Evolutionary conservation across 1,140 invertebrate genomes (phyloP).

Genomic region (Hermatobates lingyangjiaoensis): DNA sequence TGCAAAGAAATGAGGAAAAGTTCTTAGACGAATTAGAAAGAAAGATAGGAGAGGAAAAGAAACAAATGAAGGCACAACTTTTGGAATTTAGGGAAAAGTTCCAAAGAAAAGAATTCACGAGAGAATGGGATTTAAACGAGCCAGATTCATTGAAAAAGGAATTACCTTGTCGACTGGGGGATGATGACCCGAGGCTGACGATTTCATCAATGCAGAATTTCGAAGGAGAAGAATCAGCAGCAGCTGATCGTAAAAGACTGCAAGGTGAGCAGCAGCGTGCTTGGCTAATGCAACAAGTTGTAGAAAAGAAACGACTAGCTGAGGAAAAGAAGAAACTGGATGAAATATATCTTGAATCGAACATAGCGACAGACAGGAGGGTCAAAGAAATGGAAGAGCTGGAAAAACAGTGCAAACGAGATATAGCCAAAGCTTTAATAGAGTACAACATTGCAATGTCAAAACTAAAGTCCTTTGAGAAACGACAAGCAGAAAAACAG

Average conservation of each 20-base stretch:
- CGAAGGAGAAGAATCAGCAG: not conserved
- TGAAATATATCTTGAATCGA: not conserved
- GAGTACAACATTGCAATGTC: not conserved
- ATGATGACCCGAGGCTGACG: not conserved
- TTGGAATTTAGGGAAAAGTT: not conserved
- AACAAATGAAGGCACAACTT: not conserved
- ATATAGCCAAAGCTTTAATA: not conserved
- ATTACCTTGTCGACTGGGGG: not conserved
- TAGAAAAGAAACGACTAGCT: not conserved
- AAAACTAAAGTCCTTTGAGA: not conserved
- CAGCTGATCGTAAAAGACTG: not conserved
- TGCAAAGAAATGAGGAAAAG: not conserved
- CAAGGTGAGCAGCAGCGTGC: not conserved
- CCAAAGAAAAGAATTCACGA: not conserved
- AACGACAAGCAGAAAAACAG: not conserved
- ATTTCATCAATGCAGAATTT: not conserved
- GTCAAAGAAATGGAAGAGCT: not conserved
- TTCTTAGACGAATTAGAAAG: not conserved
- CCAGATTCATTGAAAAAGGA: not conserved
- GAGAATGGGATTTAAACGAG: not conserved
- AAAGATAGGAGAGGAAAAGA: not conserved
- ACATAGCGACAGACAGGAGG: not conserved
- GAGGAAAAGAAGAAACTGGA: not conserved
- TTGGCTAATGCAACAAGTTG: not conserved
- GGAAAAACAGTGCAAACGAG: not conserved